Evolutionary conservation across 2,888 invertebrate genomes (phyloP), one percentile per base, ranked within the genome.

Genomic region (Dione juno): DNA sequence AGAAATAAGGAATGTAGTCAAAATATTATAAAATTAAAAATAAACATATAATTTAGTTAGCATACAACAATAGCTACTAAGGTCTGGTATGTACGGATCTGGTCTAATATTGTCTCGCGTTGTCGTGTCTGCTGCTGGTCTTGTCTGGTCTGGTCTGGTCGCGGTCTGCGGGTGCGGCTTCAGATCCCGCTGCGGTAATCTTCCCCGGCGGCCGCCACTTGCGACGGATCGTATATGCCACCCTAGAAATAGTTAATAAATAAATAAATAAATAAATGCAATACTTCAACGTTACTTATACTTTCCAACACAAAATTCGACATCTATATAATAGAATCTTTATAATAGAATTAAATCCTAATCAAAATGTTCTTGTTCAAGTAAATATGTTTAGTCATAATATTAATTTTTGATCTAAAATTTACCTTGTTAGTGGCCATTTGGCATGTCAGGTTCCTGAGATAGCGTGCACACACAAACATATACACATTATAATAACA

Each of bases 371-470:
- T n/a, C n/a, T n/a, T n/a, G n/a, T n/a, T n/a, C n/a, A n/a, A n/a
- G n/a, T n/a, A n/a, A n/a, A n/a, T n/a, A n/a, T n/a, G n/a, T n/a
- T n/a, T n/a, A n/a, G n/a, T n/a, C n/a, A n/a, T n/a, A n/a, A n/a
- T n/a, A n/a, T n/a, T n/a, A n/a, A n/a, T n/a, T n/a, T n/a, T n/a
- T n/a, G n/a, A 43, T 43, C 8, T 9, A 63, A 75, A 16, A n/a
- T 5, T 77, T 81, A 86, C 86, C 86, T 57, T 80, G 81, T 76
- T 84, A 88, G 66, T 88, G 88, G 50, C 89, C 89, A 59, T 88
- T 89, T 11, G 83, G 82, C 67, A 89, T 71, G 9, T 80, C 85
- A 16, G 78, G 69, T 16, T 85, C 87, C 89, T 89, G 83, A 28
- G 28, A 13, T 53, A 70, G 84, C 84, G 74, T 82, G 83, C 11